phyloP scores from a whole-genome alignment of 1,140 invertebrate species.

The Luehdorfia chinensis region DNA sequence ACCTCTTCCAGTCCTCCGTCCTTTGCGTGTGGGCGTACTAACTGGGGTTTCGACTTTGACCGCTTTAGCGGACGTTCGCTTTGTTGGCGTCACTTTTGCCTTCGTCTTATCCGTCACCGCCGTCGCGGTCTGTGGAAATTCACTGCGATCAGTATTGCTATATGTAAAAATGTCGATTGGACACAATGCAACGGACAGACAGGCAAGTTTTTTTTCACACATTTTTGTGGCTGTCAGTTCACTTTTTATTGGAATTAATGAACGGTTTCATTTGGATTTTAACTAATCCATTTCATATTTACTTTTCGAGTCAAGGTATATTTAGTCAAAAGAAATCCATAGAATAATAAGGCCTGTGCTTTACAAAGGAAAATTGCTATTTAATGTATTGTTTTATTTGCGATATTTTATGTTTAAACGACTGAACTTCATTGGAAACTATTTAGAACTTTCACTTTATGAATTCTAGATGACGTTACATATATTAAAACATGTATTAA shows the following conservation, averaged over 20 bases:
- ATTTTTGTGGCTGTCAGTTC: not conserved
- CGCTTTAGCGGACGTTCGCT: constrained; percentile 25
- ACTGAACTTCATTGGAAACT: too few species aligned
- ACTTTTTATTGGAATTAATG: not conserved
- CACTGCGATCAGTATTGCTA: not conserved
- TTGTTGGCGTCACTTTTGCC: constrained; percentile 29
- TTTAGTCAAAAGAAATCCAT: too few species aligned
- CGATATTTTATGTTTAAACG: too few species aligned
- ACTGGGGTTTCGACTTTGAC: constrained; percentile 31
- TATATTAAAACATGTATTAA: too few species aligned
- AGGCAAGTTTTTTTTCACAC: not conserved
- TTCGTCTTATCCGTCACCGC: constrained; percentile 54
- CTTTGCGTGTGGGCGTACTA: constrained; percentile 43
- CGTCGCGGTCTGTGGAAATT: constrained; percentile 52
- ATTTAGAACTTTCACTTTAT: too few species aligned
- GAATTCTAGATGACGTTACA: too few species aligned
- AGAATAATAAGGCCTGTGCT: too few species aligned
- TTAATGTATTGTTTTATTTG: too few species aligned
- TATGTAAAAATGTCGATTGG: too few species aligned
- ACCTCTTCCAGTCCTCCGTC: constrained; percentile 52
- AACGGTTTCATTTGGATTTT: not conserved
- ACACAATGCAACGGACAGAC: not conserved
- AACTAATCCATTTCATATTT: too few species aligned
- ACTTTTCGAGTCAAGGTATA: too few species aligned
- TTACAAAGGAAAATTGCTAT: too few species aligned